Percentiles rank a stretch among this genome's conserved stretches.
Evolutionary conservation across 2,113 vertebrate genomes (phyloP).

Genomic region (Pelodiscus sinensis): DNA sequence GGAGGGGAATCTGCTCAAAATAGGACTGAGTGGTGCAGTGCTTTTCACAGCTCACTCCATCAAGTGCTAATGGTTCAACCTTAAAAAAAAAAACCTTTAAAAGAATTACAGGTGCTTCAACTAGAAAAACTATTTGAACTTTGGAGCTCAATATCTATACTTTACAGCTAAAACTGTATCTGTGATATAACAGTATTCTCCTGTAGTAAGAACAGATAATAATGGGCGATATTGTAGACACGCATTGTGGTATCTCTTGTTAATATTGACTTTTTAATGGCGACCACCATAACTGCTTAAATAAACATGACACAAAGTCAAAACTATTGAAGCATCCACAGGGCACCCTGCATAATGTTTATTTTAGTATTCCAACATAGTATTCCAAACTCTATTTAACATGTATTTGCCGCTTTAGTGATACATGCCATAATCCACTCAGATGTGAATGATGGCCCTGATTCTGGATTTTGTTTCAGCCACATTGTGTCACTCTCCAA

Average conservation of each 20-base stretch:
- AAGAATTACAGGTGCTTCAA: constrained; percentile 44
- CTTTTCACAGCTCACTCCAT: constrained; percentile 33
- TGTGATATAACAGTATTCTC: neutral
- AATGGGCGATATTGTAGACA: neutral
- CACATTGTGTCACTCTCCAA: neutral
- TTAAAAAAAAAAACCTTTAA: constrained; percentile 53
- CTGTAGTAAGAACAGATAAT: neutral
- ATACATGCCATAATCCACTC: neutral
- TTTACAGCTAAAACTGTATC: neutral
- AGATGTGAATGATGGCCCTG: neutral
- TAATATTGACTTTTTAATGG: neutral
- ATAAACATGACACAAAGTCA: neutral
- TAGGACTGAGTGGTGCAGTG: neutral
- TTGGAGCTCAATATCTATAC: neutral
- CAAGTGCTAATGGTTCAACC: constrained; percentile 44
- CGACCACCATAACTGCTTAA: neutral
- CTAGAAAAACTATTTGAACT: constrained; percentile 9
- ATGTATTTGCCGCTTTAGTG: neutral
- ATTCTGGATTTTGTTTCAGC: neutral
- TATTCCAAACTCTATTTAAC: neutral
- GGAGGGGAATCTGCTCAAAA: neutral
- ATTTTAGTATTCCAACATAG: constrained; percentile 52
- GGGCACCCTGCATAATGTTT: neutral
- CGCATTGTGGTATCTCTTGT: neutral
- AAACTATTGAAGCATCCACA: neutral